Conservation (phyloP, 2,888 invertebrate genomes). For the Drymonia ruficornis region DNA sequence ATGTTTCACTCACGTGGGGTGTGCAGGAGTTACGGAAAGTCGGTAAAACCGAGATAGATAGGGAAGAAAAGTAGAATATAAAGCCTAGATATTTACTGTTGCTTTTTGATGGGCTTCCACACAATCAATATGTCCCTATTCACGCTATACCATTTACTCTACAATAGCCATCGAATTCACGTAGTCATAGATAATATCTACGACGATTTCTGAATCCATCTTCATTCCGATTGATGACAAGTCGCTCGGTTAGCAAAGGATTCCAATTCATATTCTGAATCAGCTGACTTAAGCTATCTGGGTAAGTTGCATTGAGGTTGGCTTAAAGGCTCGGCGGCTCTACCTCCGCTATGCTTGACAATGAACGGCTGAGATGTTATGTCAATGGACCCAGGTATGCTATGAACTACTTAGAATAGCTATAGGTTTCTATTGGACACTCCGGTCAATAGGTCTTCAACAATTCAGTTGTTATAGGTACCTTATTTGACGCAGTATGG, state of each 20-base stretch:
- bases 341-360: conserved; percentile 30
- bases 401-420: not conserved
- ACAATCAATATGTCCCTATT: too few species aligned
- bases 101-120: too few species aligned
- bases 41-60: too few species aligned
- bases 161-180: not conserved
- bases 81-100: too few species aligned
- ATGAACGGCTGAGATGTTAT: conserved; percentile 22
- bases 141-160: too few species aligned
- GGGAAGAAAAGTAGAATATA: too few species aligned
- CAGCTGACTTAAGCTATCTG: conserved; percentile 39
- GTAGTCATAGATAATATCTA: not conserved
- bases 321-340: conserved; percentile 40
- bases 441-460: too few species aligned
- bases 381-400: conserved; percentile 15
- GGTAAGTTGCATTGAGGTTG: conserved; percentile 30
- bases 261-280: conserved; percentile 48
- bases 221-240: conserved; percentile 15
- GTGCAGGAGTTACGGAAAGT: too few species aligned
- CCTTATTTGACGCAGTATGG: too few species aligned
- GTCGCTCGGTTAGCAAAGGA: conserved; percentile 20
- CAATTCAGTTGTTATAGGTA: too few species aligned
- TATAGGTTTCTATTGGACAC: too few species aligned
- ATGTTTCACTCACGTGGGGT: too few species aligned
- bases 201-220: conserved; percentile 10